Conservation (phyloP, 2,113 vertebrate genomes). For the Puma concolor region DNA sequence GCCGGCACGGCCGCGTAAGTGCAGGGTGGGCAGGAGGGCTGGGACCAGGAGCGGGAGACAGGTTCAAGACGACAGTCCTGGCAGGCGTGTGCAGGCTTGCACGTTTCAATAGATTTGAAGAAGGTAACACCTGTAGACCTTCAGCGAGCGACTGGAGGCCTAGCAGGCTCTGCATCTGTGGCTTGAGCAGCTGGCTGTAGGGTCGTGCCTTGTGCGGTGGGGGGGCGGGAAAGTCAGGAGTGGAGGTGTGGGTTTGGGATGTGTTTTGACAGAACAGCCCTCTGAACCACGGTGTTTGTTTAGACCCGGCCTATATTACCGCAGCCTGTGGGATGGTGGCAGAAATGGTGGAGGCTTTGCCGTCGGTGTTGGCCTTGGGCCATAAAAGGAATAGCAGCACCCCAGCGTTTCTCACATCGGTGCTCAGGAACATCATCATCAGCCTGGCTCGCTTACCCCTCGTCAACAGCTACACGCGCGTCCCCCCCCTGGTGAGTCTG, state of each 20-base stretch:
- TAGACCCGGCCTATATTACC: constrained; percentile 86
- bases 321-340: constrained; percentile 93
- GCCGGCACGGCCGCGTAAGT: rapidly evolving
- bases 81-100: background rate
- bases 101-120: background rate
- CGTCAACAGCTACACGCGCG: constrained; percentile 96
- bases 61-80: background rate
- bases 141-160: background rate
- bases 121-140: background rate
- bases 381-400: constrained; percentile 89
- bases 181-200: rapidly evolving
- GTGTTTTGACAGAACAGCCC: background rate
- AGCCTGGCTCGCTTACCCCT: constrained; percentile 96
- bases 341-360: constrained; percentile 95
- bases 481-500: constrained; percentile 94
- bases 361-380: constrained; percentile 91
- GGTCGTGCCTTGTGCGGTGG: rapidly evolving
- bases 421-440: constrained; percentile 93
- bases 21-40: background rate
- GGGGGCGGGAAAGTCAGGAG: rapidly evolving
- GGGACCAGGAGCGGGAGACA: background rate
- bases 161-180: rapidly evolving
- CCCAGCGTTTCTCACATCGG: constrained; percentile 93
- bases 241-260: rapidly evolving
- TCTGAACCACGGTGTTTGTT: background rate